phyloP scores from a whole-genome alignment of 2,888 invertebrate genomes.

The Caenorhabditis becei region DNA sequence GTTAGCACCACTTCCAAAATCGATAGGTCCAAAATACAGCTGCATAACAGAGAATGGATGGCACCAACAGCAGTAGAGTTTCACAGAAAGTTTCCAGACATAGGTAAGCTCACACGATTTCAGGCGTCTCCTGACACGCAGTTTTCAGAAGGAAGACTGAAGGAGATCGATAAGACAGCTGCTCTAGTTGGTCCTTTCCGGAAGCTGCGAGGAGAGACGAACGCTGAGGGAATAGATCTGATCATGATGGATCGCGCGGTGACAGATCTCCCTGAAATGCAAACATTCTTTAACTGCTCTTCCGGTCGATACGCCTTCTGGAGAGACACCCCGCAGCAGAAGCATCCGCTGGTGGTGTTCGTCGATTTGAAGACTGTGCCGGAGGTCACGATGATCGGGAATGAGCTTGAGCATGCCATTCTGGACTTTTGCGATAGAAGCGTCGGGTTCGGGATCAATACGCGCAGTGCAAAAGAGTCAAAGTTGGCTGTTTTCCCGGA shows the following conservation, averaged over 20 bases:
- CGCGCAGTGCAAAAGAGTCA: constrained; percentile 85
- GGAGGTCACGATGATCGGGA: constrained; percentile 16
- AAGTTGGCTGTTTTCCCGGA: background rate
- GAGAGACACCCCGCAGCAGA: constrained; percentile 54
- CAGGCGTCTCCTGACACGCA: background rate
- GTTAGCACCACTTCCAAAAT: constrained; percentile 9
- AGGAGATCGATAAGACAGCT: background rate
- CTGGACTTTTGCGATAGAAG: constrained; percentile 12
- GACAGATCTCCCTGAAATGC: constrained; percentile 95
- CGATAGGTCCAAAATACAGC: background rate
- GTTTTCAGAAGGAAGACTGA: constrained; percentile 24
- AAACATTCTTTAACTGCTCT: constrained; percentile 83
- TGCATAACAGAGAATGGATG: constrained; percentile 50
- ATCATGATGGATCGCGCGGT: constrained; percentile 86
- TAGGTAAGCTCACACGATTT: constrained; percentile 13
- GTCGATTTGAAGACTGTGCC: constrained; percentile 11
- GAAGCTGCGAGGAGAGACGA: constrained; percentile 84
- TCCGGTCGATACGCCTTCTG: constrained; percentile 73
- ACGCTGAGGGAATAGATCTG: constrained; percentile 24
- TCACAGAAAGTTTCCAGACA: constrained; percentile 9
- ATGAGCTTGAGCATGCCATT: constrained; percentile 21
- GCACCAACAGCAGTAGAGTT: constrained; percentile 27
- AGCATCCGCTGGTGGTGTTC: constrained; percentile 24
- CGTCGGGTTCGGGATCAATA: constrained; percentile 84
- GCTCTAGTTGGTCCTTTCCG: constrained; percentile 88